These are phyloP conservation scores for Minunthozetes semirufus DNA, from an alignment of 2,888 invertebrate genomes.

Conservation along the genomic window DNA sequence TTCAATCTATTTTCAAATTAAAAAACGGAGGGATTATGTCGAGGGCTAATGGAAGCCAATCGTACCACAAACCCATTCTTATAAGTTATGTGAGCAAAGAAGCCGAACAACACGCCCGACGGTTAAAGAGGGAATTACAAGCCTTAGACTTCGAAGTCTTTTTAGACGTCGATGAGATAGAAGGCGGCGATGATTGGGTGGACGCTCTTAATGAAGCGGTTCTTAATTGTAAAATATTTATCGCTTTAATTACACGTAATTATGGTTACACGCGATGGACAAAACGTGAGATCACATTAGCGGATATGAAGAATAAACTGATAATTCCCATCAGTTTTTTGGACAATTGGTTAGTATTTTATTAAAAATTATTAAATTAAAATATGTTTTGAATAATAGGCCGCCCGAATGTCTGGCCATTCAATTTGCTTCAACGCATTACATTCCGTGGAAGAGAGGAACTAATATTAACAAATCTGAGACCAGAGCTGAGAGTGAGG, in stretches of 20 bases:
- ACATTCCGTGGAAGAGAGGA: slow-evolving; percentile 44
- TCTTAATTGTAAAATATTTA: slow-evolving; percentile 48
- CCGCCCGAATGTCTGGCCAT: slow-evolving; percentile 50
- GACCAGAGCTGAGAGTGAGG: slow-evolving; percentile 35
- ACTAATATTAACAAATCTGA: slow-evolving; percentile 39
- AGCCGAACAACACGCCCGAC: slow-evolving; percentile 48
- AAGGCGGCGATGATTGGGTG: slow-evolving; percentile 49
- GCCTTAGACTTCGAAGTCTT: slow-evolving; percentile 43
- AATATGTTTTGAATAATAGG: no score
- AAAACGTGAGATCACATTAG: slow-evolving; percentile 50
- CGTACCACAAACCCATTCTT: slow-evolving; percentile 44
- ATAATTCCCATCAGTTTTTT: slow-evolving; percentile 49
- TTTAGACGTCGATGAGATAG: slow-evolving; percentile 49
- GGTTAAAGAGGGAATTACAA: slow-evolving; percentile 46
- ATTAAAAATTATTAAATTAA: neutral
- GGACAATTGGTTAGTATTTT: slow-evolving; percentile 12
- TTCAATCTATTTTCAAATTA: no score
- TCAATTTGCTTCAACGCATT: slow-evolving; percentile 51
- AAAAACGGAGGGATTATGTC: no score
- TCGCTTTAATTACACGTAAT: slow-evolving; percentile 48
- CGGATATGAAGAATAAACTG: slow-evolving; percentile 48
- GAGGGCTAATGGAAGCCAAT: no score
- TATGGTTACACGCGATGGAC: slow-evolving; percentile 51
- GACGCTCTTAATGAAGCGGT: slow-evolving; percentile 50
- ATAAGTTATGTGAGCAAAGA: slow-evolving; percentile 50